These are phyloP conservation scores for Actenoides hombroni DNA, from an alignment of 2,113 vertebrate genomes.

Conservation along the genomic window DNA sequence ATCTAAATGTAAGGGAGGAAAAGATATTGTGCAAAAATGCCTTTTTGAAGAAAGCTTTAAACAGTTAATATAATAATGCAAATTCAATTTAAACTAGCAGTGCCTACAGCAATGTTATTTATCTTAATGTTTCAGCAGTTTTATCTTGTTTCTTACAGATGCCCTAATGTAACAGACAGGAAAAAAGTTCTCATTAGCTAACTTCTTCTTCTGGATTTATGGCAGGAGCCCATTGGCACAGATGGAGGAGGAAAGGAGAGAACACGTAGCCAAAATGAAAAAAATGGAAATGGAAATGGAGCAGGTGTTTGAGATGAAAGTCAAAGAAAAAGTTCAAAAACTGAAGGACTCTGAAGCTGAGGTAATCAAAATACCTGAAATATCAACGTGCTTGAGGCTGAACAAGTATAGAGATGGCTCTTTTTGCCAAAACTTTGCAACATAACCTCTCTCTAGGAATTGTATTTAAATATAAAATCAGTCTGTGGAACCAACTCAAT, in stretches of 20 bases:
- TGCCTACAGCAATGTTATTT: background rate
- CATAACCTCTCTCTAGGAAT: background rate
- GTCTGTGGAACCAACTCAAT: background rate
- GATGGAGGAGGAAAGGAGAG: conserved; percentile 97
- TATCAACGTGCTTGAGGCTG: background rate
- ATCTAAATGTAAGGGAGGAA: background rate
- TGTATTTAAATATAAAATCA: no score
- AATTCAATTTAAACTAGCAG: background rate
- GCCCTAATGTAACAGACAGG: background rate
- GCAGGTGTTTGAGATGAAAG: conserved; percentile 99
- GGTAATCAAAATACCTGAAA: conserved; percentile 72
- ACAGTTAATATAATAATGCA: background rate
- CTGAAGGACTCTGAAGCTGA: conserved; percentile 98
- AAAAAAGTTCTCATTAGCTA: background rate
- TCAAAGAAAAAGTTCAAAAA: conserved; percentile 98
- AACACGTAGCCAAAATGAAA: conserved; percentile 98
- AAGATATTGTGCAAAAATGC: background rate
- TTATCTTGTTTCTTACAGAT: background rate
- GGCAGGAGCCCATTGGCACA: conserved; percentile 94
- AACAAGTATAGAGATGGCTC: background rate
- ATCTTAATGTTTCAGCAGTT: conserved; percentile 8
- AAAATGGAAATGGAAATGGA: conserved; percentile 99
- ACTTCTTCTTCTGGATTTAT: conserved; percentile 38
- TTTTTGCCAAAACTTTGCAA: background rate
- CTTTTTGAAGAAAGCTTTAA: background rate